These are phyloP conservation scores for Empidonax alnorum DNA, from an alignment of 2,113 vertebrate genomes.

Conservation along the genomic window DNA sequence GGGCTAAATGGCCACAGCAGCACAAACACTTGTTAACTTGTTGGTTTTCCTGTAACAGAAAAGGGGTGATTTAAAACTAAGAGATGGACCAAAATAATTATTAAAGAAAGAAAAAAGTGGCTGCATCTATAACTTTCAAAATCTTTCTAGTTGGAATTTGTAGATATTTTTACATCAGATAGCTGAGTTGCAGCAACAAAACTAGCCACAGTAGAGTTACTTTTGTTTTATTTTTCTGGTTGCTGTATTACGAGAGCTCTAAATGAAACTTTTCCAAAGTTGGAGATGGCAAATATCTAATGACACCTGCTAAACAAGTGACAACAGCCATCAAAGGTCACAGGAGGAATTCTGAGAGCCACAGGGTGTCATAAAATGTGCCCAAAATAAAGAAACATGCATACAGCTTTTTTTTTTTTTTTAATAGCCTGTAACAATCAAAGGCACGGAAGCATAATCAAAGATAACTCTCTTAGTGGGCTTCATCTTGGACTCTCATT, in stretches of 20 bases:
- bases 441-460: background rate
- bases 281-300: background rate
- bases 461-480: background rate
- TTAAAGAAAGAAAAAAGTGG: background rate
- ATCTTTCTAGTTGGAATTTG: background rate
- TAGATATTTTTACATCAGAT: background rate
- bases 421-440: background rate
- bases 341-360: background rate
- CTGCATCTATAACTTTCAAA: background rate
- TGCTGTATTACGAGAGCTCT: background rate
- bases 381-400: background rate
- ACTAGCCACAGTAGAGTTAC: background rate
- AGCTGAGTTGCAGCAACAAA: background rate
- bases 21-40: background rate
- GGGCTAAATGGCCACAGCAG: slow-evolving; percentile 2
- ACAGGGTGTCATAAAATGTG: background rate
- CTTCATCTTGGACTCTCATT: background rate
- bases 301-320: background rate
- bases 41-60: slow-evolving; percentile 4
- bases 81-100: slow-evolving; percentile 61
- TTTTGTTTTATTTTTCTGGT: slow-evolving; percentile 22
- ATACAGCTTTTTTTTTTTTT: background rate
- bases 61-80: background rate
- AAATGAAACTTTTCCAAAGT: slow-evolving; percentile 12
- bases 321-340: background rate